These are phyloP conservation scores for Tiliqua scincoides DNA, from an alignment of 2,113 vertebrate species.

Conservation along the genomic window DNA sequence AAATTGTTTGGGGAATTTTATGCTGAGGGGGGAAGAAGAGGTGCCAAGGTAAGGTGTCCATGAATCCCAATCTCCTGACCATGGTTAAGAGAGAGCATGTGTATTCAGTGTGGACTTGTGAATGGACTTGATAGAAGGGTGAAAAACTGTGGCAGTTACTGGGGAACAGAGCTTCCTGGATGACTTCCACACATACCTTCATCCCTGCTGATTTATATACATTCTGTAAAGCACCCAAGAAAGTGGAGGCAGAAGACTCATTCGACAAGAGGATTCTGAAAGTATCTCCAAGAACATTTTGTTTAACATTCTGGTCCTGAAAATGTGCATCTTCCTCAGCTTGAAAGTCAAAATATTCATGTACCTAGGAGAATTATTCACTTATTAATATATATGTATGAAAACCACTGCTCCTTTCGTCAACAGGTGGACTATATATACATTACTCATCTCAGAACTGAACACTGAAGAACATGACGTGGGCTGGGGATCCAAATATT, in stretches of 20 bases:
- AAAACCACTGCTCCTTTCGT: not conserved
- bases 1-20: too few relatives aligned
- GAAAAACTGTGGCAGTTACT: not conserved
- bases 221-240: constrained; percentile 60
- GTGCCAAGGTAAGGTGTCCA: not conserved
- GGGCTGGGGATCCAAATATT: not conserved
- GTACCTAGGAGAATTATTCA: constrained; percentile 78
- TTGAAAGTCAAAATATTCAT: constrained; percentile 80
- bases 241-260: constrained; percentile 52
- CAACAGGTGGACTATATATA: not conserved
- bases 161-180: not conserved
- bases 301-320: constrained; percentile 83
- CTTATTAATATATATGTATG: not conserved
- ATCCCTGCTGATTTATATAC: constrained; percentile 42
- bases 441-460: not conserved
- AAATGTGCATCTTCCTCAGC: constrained; percentile 69
- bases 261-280: constrained; percentile 85
- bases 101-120: not conserved
- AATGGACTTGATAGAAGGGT: not conserved
- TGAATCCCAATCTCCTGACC: not conserved
- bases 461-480: not conserved
- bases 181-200: constrained; percentile 65
- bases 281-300: constrained; percentile 86
- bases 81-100: not conserved
- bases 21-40: too few relatives aligned